Evolutionary conservation across 2,888 invertebrate genomes (phyloP).

Genomic region (Electrophaes corylata): DNA sequence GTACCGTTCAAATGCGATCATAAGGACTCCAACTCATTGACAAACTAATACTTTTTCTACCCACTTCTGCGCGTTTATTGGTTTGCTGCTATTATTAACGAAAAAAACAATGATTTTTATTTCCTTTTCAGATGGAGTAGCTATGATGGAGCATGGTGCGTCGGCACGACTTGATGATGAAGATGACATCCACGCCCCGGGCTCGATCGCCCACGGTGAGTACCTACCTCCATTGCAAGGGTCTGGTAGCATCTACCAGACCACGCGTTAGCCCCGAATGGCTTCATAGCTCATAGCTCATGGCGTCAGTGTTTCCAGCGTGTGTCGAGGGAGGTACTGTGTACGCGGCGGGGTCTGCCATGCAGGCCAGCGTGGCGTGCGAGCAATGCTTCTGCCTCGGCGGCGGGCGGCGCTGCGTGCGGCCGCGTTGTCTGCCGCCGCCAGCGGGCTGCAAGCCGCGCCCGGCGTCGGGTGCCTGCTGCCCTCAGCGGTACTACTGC

Average conservation of each 20-base stretch:
- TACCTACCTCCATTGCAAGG: background rate
- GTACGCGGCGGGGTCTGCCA: slow-evolving; percentile 92
- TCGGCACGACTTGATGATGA: slow-evolving; percentile 53
- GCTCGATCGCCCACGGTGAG: slow-evolving; percentile 58
- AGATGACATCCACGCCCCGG: slow-evolving; percentile 44
- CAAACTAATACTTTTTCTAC: too few relatives aligned
- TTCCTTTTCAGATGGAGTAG: slow-evolving; percentile 57
- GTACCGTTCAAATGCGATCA: too few relatives aligned
- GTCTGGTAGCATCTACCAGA: background rate
- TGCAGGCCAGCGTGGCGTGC: slow-evolving; percentile 91
- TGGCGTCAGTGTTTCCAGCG: slow-evolving; percentile 78
- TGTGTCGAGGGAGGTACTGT: slow-evolving; percentile 89
- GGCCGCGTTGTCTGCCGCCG: slow-evolving; percentile 91
- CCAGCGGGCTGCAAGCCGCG: slow-evolving; percentile 88
- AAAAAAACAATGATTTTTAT: background rate
- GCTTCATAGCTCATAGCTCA: slow-evolving; percentile 40
- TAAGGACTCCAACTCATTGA: too few relatives aligned
- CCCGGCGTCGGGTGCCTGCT: slow-evolving; percentile 88
- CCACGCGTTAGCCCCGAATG: background rate
- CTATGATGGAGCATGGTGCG: slow-evolving; percentile 56
- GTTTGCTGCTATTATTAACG: too few relatives aligned
- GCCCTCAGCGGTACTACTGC: slow-evolving; percentile 92
- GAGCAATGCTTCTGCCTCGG: slow-evolving; percentile 94
- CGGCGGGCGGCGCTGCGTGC: slow-evolving; percentile 89
- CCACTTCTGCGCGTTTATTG: too few relatives aligned